These are phyloP conservation scores for Drosophila carrolli DNA, from an alignment of 1,140 invertebrate genomes.

Conservation along the genomic window DNA sequence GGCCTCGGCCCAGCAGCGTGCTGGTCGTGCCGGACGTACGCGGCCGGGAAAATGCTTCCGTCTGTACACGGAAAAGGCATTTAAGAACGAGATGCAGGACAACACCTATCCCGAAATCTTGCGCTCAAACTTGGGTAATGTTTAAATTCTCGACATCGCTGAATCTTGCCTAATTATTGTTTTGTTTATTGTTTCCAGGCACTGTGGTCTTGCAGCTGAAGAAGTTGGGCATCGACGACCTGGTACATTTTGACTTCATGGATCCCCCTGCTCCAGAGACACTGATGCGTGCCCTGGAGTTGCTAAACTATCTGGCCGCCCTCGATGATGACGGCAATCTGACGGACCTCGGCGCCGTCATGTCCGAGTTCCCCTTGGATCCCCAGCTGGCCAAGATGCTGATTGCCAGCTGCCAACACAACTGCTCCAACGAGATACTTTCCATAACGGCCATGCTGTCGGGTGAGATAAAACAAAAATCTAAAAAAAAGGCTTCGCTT, in stretches of 20 bases:
- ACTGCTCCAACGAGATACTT: slow-evolving; percentile 99
- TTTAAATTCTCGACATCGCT: not conserved
- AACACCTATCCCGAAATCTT: slow-evolving; percentile 99
- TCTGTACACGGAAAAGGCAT: slow-evolving; percentile 99
- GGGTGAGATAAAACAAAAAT: slow-evolving; percentile 88
- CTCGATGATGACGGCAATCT: slow-evolving; percentile 97
- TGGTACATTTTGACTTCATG: slow-evolving; percentile 99
- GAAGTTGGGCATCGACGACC: slow-evolving; percentile 99
- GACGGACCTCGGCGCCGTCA: slow-evolving; percentile 98
- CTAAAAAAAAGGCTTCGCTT: slow-evolving; percentile 22
- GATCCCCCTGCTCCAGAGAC: slow-evolving; percentile 99
- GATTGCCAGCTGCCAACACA: slow-evolving; percentile 98
- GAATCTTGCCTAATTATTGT: not conserved
- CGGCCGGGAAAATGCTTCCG: slow-evolving; percentile 99
- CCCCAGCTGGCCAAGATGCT: slow-evolving; percentile 99
- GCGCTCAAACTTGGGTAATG: slow-evolving; percentile 83
- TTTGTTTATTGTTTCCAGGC: slow-evolving; percentile 34
- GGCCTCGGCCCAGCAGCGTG: slow-evolving; percentile 99
- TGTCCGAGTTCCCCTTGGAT: slow-evolving; percentile 99
- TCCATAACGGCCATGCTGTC: slow-evolving; percentile 99
- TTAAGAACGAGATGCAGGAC: slow-evolving; percentile 99
- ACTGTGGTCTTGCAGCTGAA: slow-evolving; percentile 99
- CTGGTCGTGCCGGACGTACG: slow-evolving; percentile 98
- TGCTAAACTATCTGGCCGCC: slow-evolving; percentile 97
- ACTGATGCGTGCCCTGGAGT: slow-evolving; percentile 98